Conservation (phyloP, 2,113 vertebrate genomes). For the Forbesichthys agassizii region DNA sequence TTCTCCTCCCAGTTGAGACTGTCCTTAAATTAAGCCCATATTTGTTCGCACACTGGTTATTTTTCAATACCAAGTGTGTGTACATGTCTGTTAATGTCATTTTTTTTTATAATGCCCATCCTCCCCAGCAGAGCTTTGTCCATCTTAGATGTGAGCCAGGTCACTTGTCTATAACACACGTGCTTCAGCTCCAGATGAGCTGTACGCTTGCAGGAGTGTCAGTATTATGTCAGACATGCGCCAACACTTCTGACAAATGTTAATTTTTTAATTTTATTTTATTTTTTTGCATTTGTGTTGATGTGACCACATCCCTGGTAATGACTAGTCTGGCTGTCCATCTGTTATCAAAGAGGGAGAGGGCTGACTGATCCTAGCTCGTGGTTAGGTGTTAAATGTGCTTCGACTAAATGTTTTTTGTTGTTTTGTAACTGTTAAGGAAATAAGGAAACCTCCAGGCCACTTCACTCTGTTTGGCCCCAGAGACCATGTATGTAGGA, state of each 20-base stretch:
- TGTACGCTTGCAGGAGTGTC: not conserved
- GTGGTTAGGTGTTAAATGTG: conserved; percentile 35
- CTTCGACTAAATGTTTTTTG: conserved; percentile 34
- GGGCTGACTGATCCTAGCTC: conserved; percentile 18
- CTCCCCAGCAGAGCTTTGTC: conserved; percentile 11
- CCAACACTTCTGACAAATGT: conserved; percentile 16
- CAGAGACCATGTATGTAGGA: conserved; percentile 20
- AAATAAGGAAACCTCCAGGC: conserved; percentile 6
- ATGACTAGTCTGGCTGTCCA: not conserved
- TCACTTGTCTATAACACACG: conserved; percentile 8
- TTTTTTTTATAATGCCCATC: conserved; percentile 14
- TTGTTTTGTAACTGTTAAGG: conserved; percentile 26
- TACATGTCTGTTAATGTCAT: conserved; percentile 23
- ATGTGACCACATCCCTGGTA: not conserved
- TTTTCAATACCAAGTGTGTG: conserved; percentile 29
- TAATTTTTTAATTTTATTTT: conserved; percentile 5
- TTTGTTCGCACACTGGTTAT: conserved; percentile 39
- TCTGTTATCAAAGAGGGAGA: conserved; percentile 14
- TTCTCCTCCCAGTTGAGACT: conserved; percentile 2
- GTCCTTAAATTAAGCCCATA: conserved; percentile 14
- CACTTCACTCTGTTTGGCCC: conserved; percentile 37
- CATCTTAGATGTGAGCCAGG: conserved; percentile 15
- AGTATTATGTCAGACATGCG: too few relatives aligned
- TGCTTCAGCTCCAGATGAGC: not conserved
- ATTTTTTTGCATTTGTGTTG: not conserved